phyloP scores from a whole-genome alignment of 1,140 invertebrate species.

The Probaryconus sp. region DNA sequence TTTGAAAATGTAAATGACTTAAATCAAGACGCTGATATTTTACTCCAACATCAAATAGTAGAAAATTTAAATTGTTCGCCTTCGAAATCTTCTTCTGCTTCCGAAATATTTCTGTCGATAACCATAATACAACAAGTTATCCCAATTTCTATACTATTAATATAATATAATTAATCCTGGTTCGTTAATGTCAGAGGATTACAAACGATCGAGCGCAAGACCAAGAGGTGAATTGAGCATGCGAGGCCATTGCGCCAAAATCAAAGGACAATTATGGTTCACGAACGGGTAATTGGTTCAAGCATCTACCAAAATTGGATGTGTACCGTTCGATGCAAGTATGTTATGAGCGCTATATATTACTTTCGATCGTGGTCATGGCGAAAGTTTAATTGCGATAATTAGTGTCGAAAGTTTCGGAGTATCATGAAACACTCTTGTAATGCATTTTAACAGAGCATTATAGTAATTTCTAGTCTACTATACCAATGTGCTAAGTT shows the following conservation, averaged over 20 bases:
- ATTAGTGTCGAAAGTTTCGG: conserved; percentile 45
- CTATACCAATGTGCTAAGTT: conserved; percentile 4
- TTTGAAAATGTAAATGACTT: no score
- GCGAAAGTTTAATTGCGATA: conserved; percentile 63
- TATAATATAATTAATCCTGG: conserved; percentile 31
- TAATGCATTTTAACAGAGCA: conserved; percentile 29
- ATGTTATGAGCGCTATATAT: conserved; percentile 43
- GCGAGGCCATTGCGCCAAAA: conserved; percentile 39
- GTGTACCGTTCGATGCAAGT: conserved; percentile 46
- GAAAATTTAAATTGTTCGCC: no score
- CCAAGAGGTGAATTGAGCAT: conserved; percentile 35
- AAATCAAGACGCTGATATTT: no score
- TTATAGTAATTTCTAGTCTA: conserved; percentile 22
- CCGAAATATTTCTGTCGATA: no score
- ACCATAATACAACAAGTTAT: no score
- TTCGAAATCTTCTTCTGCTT: no score
- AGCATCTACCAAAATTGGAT: conserved; percentile 52
- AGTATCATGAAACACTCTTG: conserved; percentile 38
- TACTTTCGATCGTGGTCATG: conserved; percentile 50
- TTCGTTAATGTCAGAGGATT: conserved; percentile 21
- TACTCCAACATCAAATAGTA: no score
- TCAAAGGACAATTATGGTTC: conserved; percentile 53
- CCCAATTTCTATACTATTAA: conserved; percentile 5
- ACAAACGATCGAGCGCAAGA: conserved; percentile 31
- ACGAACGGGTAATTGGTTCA: conserved; percentile 44